Evolutionary conservation across 2,113 vertebrate genomes (phyloP).

Genomic region (Varanus salvator): DNA sequence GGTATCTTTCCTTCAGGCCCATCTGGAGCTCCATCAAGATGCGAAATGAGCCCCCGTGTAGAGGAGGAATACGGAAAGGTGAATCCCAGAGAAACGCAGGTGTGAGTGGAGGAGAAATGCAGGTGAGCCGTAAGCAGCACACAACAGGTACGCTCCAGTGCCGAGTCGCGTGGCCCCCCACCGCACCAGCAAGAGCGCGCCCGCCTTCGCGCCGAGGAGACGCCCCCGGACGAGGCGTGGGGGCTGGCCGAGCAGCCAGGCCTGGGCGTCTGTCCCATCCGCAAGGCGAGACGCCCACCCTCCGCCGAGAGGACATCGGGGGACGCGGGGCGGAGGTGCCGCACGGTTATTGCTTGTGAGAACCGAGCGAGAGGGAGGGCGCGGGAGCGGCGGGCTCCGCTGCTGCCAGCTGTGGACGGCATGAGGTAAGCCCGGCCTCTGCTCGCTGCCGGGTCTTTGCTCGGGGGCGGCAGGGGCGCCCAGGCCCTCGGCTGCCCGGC

Average conservation of each 20-base stretch:
- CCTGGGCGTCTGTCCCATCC: background rate
- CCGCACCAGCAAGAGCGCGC: no score
- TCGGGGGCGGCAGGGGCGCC: no score
- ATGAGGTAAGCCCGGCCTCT: background rate
- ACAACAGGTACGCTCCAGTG: no score
- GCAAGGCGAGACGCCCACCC: fast-evolving
- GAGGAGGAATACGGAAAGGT: background rate
- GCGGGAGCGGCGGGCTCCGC: background rate
- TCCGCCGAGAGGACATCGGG: background rate
- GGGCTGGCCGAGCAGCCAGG: fast-evolving
- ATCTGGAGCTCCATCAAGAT: no score
- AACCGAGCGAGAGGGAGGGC: background rate
- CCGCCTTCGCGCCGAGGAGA: no score
- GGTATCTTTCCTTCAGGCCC: slow-evolving; percentile 11
- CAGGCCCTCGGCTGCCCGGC: slow-evolving; percentile 7
- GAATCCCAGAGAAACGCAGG: background rate
- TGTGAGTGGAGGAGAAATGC: fast-evolving
- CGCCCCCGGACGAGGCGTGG: no score
- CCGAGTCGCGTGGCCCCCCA: no score
- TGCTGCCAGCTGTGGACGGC: background rate
- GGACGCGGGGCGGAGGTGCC: background rate
- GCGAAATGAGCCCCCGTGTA: no score
- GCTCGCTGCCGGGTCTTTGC: background rate
- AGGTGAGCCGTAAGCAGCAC: background rate
- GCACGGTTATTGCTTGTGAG: slow-evolving; percentile 67